Base-by-base conservation (phyloP, 2,888 invertebrate genomes). In the Brassicogethes aeneus region DNA sequence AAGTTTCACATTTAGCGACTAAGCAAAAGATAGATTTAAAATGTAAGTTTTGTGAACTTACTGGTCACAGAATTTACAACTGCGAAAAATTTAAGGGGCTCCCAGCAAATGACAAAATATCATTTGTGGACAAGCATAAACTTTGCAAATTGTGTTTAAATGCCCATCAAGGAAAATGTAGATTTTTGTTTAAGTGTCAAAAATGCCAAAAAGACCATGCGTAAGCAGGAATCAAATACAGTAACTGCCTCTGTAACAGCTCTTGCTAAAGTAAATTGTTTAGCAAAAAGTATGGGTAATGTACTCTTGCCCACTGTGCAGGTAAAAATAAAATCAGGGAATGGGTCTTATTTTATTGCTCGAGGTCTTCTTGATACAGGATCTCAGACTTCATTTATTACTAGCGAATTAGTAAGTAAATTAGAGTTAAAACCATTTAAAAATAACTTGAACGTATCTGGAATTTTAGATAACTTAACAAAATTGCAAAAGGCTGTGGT, bases 21-120 rank as follows among this genome's bases (percentile, higher is more conserved):
- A n/a, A n/a, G n/a, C n/a, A n/a, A n/a, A n/a, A n/a, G n/a, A n/a
- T n/a, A n/a, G n/a, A n/a, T n/a, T n/a, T n/a, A n/a, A n/a, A n/a
- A n/a, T n/a, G n/a, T n/a, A n/a, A 12, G 8, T 39, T 33, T 17
- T 39, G 39, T 17, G 15, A 17, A 17, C 14, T 2, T 14, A 17
- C 34, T 17, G 39, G 39, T 33, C 44, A 44, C 15, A 41, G 36
- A n/a, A 23, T 42, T 13, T 42, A 39, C 41, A 39, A 39, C 32
- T 44, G 44, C 12, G 32, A 12, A 7, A 41, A 41, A 41, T 41
- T 44, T 23, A 23, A 23, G 10, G 10, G 5, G 23, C 10, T 10
- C 5, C 5, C 23, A 7, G 41, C 37, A 10, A 17, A 2, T 1
- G 41, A 41, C 5, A 32, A 15, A 37, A 36, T 33, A 16, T 2